Evolutionary conservation across 2,113 vertebrate genomes (phyloP), one percentile per base, ranked within the genome.

Genomic region (Neolamprologus devosi): DNA sequence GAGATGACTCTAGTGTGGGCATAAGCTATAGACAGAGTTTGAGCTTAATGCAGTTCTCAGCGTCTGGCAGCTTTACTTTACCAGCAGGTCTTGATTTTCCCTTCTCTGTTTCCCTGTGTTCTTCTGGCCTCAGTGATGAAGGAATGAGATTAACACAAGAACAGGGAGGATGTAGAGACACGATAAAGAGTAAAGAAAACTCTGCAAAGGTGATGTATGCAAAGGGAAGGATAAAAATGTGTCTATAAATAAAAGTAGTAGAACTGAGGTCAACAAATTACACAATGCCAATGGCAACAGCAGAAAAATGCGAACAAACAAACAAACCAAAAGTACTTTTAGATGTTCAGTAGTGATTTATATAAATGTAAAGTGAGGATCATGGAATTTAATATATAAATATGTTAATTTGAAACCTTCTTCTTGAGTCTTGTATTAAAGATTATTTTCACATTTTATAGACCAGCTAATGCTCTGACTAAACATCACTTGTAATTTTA

Each of bases 31-130:
- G 87, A 87, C 63, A 57, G 83, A 88, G 81, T 90, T 51, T 26
- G 73, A 89, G 88, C 90, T 94, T 91, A 94, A 94, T 91, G 85
- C 86, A 91, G 84, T 57, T 88, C 51, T 86, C 53, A 78, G 86
- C 70, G 58, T 79, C 89, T 94, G 87, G 89, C 92, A 92, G 91
- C 91, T 89, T 68, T 85, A 83, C 81, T 87, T 89, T 88, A 90
- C 88, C 79, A 81, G 87, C 83, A 93, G 90, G 85, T 85, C 91
- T 89, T 11, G 57, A 85, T 88, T 88, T 86, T 90, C 84, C 83
- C 82, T 78, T 51, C 26, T 78, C 42, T 33, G 45, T 51, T 88
- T 88, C 87, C 82, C 79, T 87, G 80, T 45, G 30, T 80, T 60
- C 57, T 35, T 87, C 75, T 51, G 75, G 92, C 84, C 83, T 92